Conservation (phyloP, 2,888 invertebrate species). For the Chrysomela aeneicollis region DNA sequence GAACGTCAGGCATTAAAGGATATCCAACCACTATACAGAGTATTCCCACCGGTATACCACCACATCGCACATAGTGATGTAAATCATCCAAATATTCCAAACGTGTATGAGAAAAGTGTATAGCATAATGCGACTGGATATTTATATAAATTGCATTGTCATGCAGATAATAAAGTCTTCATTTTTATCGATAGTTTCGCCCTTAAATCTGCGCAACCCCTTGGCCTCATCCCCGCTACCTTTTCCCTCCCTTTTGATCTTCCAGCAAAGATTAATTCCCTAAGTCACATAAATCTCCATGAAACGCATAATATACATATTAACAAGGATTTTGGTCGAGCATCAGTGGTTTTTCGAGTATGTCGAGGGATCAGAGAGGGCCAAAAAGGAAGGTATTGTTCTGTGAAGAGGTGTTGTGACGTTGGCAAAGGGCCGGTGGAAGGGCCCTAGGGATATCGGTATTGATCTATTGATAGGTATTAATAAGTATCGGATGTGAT, state of each 20-base stretch:
- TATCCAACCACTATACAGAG: neutral
- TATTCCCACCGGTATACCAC: neutral
- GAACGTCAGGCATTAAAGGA: no score
- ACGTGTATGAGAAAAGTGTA: neutral
- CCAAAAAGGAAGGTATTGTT: conserved; percentile 49
- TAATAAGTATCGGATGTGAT: conserved; percentile 37
- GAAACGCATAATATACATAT: conserved; percentile 54
- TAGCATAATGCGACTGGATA: conserved; percentile 18
- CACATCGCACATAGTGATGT: neutral
- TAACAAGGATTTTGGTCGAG: conserved; percentile 56
- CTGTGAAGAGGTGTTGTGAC: conserved; percentile 59
- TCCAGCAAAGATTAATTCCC: conserved; percentile 48
- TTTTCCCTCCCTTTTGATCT: conserved; percentile 37
- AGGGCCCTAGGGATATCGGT: conserved; percentile 40
- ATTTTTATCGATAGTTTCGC: conserved; percentile 30
- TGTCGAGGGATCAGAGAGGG: conserved; percentile 41
- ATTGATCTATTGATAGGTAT: conserved; percentile 50
- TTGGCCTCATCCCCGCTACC: conserved; percentile 29
- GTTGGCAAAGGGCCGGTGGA: conserved; percentile 50
- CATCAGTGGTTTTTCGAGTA: conserved; percentile 55
- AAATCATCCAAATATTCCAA: neutral
- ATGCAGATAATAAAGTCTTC: conserved; percentile 43
- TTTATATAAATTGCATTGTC: conserved; percentile 41
- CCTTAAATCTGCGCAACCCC: conserved; percentile 39
- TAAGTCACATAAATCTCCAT: conserved; percentile 54